Evolutionary conservation across 1,140 invertebrate genomes (phyloP).

Genomic region (Daktulosphaira vitifoliae): DNA sequence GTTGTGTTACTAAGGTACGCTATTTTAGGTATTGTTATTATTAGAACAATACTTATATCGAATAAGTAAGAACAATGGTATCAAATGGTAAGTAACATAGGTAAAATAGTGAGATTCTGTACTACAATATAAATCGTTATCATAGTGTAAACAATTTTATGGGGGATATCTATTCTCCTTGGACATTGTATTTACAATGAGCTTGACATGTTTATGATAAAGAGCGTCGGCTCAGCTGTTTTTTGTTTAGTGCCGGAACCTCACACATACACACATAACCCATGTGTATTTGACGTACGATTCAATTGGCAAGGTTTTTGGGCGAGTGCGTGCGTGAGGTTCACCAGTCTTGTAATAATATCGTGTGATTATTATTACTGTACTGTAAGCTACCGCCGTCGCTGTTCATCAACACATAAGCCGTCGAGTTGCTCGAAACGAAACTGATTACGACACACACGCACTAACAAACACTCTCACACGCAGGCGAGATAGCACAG

Average conservation of each 20-base stretch:
- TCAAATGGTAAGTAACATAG: no score
- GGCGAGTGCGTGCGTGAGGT: neutral
- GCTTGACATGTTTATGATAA: constrained; percentile 19
- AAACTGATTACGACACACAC: no score
- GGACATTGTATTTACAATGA: neutral
- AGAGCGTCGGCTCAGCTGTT: constrained; percentile 15
- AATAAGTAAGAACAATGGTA: no score
- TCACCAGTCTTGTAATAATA: neutral
- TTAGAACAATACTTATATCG: no score
- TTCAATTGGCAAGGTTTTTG: no score
- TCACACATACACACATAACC: neutral
- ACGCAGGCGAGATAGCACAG: no score
- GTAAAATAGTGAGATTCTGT: no score
- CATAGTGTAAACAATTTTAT: neutral
- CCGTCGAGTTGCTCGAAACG: no score
- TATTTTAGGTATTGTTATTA: no score
- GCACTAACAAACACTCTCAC: no score
- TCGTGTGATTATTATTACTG: neutral
- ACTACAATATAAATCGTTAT: neutral
- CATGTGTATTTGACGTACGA: neutral
- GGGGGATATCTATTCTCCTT: constrained; percentile 2
- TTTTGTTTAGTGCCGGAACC: constrained; percentile 22
- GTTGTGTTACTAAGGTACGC: no score
- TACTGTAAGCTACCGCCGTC: neutral
- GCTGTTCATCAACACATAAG: no score